These are phyloP conservation scores for Stratiolaelaps scimitus DNA, from an alignment of 1,140 invertebrate genomes.

Conservation along the genomic window DNA sequence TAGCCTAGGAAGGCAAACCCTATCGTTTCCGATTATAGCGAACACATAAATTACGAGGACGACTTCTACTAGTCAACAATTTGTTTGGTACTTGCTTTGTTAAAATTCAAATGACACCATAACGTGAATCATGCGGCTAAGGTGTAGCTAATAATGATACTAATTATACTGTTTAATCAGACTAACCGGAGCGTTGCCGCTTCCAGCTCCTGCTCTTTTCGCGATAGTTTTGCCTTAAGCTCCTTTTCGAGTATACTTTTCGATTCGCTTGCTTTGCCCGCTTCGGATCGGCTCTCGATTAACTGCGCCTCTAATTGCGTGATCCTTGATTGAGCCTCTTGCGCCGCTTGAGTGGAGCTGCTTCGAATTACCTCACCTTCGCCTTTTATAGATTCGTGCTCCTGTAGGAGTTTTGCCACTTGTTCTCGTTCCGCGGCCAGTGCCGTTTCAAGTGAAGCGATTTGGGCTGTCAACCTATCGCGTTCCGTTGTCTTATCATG, in stretches of 20 bases:
- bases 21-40: too few relatives aligned
- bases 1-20: too few relatives aligned
- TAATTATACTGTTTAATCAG: not conserved
- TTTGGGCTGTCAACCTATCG: too few relatives aligned
- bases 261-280: not conserved
- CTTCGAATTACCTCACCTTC: not conserved
- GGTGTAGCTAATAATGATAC: not conserved
- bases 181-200: not conserved
- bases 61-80: too few relatives aligned
- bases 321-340: not conserved
- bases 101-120: too few relatives aligned
- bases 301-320: slow-evolving; percentile 6
- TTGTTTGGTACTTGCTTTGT: too few relatives aligned
- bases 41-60: slow-evolving; percentile 12
- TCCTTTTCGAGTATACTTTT: slow-evolving; percentile 11
- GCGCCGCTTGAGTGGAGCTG: not conserved
- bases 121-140: too few relatives aligned
- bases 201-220: slow-evolving; percentile 13
- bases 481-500: too few relatives aligned
- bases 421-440: too few relatives aligned
- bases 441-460: too few relatives aligned
- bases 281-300: not conserved
- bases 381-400: slow-evolving; percentile 31
- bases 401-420: slow-evolving; percentile 35
- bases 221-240: not conserved